These are phyloP conservation scores for Dipodomys merriami DNA, from an alignment of 2,113 vertebrate genomes.

Conservation along the genomic window DNA sequence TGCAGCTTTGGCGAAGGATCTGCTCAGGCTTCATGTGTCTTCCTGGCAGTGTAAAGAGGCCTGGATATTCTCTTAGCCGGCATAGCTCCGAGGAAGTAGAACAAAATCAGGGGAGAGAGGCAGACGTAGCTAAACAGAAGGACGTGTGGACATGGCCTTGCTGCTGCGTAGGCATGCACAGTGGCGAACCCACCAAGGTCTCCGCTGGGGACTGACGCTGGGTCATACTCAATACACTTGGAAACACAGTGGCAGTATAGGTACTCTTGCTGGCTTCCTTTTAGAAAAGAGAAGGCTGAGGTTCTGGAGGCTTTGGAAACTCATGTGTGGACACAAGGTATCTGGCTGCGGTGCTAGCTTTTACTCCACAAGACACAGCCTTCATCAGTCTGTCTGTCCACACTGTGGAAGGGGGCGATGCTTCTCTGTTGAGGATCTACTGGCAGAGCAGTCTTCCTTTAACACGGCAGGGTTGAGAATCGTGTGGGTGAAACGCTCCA, in stretches of 20 bases:
- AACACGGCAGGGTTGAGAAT: neutral
- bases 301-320: neutral
- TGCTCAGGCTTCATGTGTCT: neutral
- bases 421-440: no score
- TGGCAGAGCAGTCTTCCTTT: neutral
- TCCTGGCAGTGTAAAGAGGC: neutral
- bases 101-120: neutral
- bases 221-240: neutral
- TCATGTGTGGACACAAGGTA: neutral
- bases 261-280: neutral
- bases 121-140: neutral
- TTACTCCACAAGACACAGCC: neutral
- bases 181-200: no score
- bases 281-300: neutral
- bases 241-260: neutral
- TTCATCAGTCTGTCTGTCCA: neutral
- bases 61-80: neutral
- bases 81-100: neutral
- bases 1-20: neutral
- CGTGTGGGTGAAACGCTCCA: neutral
- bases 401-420: no score
- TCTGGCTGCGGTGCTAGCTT: neutral
- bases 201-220: neutral
- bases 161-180: neutral
- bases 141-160: neutral